phyloP scores from a whole-genome alignment of 2,888 invertebrate species.

The Hirtodrosophila trivittata region DNA sequence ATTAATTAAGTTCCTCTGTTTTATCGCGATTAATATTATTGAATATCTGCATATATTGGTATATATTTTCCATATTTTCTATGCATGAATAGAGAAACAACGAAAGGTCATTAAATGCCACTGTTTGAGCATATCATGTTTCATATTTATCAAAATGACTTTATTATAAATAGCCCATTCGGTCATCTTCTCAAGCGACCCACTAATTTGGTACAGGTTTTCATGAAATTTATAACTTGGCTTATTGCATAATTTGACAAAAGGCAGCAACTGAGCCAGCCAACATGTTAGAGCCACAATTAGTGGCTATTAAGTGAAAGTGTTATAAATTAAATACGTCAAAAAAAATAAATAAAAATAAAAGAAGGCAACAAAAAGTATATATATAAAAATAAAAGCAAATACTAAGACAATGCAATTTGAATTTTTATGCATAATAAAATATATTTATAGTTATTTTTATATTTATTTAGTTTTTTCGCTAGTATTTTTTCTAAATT shows the following conservation, averaged over 20 bases:
- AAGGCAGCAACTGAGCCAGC: constrained; percentile 8
- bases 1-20: not conserved
- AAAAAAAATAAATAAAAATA: constrained; percentile 9
- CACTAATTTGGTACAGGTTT: constrained; percentile 56
- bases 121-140: constrained; percentile 48
- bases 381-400: constrained; percentile 3
- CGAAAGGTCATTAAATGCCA: constrained; percentile 34
- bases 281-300: constrained; percentile 46
- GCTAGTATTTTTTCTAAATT: not conserved
- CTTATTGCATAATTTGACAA: constrained; percentile 44
- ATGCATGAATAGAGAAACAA: constrained; percentile 8
- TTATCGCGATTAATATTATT: no score
- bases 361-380: not conserved
- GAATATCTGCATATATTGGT: no score
- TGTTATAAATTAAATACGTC: constrained; percentile 62
- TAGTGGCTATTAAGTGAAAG: constrained; percentile 72
- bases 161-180: constrained; percentile 37
- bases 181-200: constrained; percentile 39
- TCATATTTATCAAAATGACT: constrained; percentile 52
- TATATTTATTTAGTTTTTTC: not conserved
- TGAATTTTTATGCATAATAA: constrained; percentile 38
- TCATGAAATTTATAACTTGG: constrained; percentile 31
- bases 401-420: constrained; percentile 38
- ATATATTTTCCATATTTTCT: constrained; percentile 8
- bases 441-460: constrained; percentile 13